Evolutionary conservation across 2,113 vertebrate species (phyloP).

Genomic region (Monarcha castaneiventris): DNA sequence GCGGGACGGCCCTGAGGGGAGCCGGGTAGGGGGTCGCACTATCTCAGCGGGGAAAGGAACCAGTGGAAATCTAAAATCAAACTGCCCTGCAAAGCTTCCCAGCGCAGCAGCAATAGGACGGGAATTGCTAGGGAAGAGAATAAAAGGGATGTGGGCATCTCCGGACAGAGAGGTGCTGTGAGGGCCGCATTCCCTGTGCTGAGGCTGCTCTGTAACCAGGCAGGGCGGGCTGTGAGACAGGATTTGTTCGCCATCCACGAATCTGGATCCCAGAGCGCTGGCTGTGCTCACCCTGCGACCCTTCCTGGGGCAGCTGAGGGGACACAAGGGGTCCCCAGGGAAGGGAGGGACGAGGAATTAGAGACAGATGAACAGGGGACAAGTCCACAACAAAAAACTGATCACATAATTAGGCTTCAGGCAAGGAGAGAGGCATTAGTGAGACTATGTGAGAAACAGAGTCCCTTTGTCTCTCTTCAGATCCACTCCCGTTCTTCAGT

Average conservation of each 20-base stretch:
- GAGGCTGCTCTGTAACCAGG: not conserved
- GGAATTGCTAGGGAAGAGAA: not conserved
- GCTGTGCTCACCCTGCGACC: not conserved
- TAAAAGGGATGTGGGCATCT: fast-evolving
- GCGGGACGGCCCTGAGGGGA: not conserved
- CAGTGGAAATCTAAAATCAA: not conserved
- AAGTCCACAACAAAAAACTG: not conserved
- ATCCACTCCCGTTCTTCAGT: not conserved
- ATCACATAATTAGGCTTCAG: not conserved
- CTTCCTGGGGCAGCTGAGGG: not conserved
- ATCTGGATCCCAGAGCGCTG: not conserved
- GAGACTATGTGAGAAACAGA: not conserved
- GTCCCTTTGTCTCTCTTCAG: not conserved
- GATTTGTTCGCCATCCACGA: not conserved
- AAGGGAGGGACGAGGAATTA: not conserved
- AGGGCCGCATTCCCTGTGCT: fast-evolving
- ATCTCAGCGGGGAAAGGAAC: not conserved
- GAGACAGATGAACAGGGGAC: not conserved
- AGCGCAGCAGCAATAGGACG: fast-evolving
- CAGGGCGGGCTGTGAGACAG: too few relatives aligned
- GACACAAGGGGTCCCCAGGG: not conserved
- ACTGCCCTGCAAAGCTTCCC: not conserved
- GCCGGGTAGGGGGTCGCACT: fast-evolving
- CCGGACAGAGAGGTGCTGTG: not conserved
- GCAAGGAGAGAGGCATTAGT: not conserved